Conservation (phyloP, 2,888 invertebrate genomes). For the Agelastica alni region DNA sequence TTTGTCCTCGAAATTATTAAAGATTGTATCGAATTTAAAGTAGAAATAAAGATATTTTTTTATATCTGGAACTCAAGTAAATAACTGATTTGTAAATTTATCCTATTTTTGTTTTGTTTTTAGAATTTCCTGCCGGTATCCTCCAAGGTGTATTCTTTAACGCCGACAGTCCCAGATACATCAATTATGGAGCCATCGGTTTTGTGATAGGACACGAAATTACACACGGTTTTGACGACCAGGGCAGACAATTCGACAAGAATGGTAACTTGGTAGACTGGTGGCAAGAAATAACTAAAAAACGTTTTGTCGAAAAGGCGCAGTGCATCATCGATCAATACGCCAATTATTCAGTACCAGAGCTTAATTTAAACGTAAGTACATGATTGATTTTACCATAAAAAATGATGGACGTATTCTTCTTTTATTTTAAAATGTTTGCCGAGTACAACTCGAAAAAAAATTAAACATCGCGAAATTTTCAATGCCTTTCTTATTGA, state of each 20-base stretch:
- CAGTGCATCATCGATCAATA: conserved; percentile 93
- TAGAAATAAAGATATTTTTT: too few species aligned
- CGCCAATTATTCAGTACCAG: conserved; percentile 83
- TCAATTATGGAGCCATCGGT: conserved; percentile 92
- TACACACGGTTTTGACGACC: conserved; percentile 87
- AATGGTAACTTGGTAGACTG: conserved; percentile 90
- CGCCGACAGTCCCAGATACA: conserved; percentile 84
- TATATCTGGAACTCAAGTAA: too few species aligned
- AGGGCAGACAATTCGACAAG: conserved; percentile 90
- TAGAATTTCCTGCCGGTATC: conserved; percentile 93
- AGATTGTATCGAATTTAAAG: too few species aligned
- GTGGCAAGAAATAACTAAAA: conserved; percentile 87
- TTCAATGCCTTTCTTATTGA: too few species aligned
- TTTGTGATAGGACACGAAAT: conserved; percentile 93
- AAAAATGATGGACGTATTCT: too few species aligned
- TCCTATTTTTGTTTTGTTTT: too few species aligned
- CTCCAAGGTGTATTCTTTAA: conserved; percentile 91
- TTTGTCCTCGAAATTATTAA: too few species aligned
- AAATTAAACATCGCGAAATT: too few species aligned
- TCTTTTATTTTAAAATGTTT: too few species aligned
- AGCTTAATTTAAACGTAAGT: conserved; percentile 74
- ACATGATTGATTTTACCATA: too few species aligned
- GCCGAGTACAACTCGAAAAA: too few species aligned
- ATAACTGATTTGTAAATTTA: too few species aligned
- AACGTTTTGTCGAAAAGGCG: conserved; percentile 80